Percentiles rank a stretch among this genome's conserved stretches.
These are phyloP conservation scores for Rhodinocichla rosea DNA, from an alignment of 2,113 vertebrate species.

Conservation along the genomic window DNA sequence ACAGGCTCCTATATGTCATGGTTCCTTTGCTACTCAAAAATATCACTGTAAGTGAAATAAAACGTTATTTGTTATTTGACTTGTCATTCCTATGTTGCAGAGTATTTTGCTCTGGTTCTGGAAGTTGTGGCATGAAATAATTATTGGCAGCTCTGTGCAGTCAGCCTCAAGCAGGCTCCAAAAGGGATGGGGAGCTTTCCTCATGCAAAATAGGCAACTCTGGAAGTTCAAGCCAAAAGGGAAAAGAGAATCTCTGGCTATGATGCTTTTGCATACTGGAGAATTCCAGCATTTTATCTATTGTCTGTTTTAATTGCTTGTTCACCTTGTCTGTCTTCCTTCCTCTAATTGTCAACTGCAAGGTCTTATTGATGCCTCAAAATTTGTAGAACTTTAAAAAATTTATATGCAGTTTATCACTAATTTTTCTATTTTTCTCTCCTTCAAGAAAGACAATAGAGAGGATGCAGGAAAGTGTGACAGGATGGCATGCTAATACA, in stretches of 20 bases:
- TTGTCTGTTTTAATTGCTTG: background rate
- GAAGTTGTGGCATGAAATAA: background rate
- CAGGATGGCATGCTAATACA: background rate
- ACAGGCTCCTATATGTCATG: background rate
- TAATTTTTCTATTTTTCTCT: background rate
- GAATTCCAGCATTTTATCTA: background rate
- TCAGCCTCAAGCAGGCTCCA: background rate
- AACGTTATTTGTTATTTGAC: constrained; percentile 55
- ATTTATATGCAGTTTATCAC: background rate
- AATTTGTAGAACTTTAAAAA: background rate
- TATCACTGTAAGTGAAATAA: constrained; percentile 72
- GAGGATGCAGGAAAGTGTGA: background rate
- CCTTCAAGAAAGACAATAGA: background rate
- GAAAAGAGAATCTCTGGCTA: background rate
- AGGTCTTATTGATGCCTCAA: background rate
- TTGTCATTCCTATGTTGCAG: background rate
- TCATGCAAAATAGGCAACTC: background rate
- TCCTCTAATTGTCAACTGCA: background rate
- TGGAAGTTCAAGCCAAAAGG: background rate
- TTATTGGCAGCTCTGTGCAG: background rate
- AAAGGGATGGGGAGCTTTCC: background rate
- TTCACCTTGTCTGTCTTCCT: background rate
- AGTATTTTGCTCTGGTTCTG: background rate
- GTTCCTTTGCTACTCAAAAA: constrained; percentile 26
- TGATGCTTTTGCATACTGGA: background rate